A percentile compares a stretch with the other conserved stretches of the same genome.
These are phyloP conservation scores for Porites lutea DNA, from an alignment of 64 coral and sea anemone species.

Conservation along the genomic window DNA sequence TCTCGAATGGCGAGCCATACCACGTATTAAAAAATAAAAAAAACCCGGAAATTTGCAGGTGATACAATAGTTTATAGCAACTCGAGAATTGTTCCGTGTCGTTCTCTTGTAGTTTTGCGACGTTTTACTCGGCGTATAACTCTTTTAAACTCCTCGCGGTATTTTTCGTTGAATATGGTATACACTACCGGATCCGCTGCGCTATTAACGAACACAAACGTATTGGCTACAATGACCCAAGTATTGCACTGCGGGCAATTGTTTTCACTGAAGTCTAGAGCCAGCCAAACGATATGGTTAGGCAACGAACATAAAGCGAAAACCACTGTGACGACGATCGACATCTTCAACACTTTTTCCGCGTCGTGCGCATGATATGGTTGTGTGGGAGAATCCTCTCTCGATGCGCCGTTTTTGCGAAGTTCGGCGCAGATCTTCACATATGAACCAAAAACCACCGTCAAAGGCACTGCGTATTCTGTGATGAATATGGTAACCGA, in stretches of 20 bases:
- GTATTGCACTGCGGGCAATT: conserved; percentile 54
- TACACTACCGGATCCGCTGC: conserved; percentile 81
- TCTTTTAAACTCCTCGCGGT: conserved; percentile 66
- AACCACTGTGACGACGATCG: conserved; percentile 66
- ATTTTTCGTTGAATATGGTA: conserved; percentile 86
- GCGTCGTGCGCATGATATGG: conserved; percentile 53
- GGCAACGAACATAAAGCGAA: conserved; percentile 82
- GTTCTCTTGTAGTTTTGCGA: background rate
- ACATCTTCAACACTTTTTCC: conserved; percentile 80
- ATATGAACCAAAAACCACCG: conserved; percentile 78
- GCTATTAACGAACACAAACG: conserved; percentile 81
- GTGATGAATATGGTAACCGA: conserved; percentile 74
- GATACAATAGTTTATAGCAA: background rate
- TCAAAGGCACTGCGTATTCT: conserved; percentile 70
- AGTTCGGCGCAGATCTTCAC: conserved; percentile 73
- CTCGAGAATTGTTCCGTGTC: background rate
- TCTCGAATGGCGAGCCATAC: no score
- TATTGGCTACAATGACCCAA: conserved; percentile 81
- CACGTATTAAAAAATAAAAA: no score
- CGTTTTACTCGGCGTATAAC: conserved; percentile 22
- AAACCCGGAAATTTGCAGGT: no score
- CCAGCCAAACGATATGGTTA: conserved; percentile 81
- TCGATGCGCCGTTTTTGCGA: background rate
- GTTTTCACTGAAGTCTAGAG: conserved; percentile 62
- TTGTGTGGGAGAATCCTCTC: background rate